Percentiles rank a stretch among this genome's conserved stretches.
Evolutionary conservation across 2,113 vertebrate species (phyloP).

Genomic region (Emberiza fucata): DNA sequence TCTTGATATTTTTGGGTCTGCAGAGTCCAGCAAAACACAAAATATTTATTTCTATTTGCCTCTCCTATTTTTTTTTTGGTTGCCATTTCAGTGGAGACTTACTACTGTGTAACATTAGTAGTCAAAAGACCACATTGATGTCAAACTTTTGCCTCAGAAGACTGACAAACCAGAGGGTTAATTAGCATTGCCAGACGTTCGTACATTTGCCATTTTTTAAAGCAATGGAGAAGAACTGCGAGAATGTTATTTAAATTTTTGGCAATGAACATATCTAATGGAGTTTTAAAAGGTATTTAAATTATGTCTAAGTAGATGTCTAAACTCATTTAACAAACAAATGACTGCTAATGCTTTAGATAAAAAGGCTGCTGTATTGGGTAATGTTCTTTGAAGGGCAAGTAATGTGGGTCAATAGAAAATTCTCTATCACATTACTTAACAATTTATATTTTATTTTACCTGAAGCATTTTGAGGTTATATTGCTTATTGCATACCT

Average conservation of each 20-base stretch:
- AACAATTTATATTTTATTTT: conserved; percentile 64
- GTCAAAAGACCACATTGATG: neutral
- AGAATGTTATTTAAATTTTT: conserved; percentile 41
- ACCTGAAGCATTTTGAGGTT: neutral
- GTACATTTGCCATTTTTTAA: neutral
- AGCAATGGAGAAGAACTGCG: conserved; percentile 1
- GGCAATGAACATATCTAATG: conserved; percentile 64
- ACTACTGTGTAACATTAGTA: neutral
- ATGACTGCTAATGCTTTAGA: conserved; percentile 59
- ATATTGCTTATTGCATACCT: neutral
- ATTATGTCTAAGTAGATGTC: conserved; percentile 63
- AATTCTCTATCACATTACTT: conserved; percentile 55
- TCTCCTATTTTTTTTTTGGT: neutral
- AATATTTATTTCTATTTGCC: neutral
- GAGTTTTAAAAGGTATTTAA: conserved; percentile 74
- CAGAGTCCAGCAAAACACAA: neutral
- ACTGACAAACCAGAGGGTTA: neutral
- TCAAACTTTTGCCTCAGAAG: neutral
- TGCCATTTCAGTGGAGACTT: neutral
- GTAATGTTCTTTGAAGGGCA: conserved; percentile 73
- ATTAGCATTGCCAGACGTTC: neutral
- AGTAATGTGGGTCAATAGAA: conserved; percentile 63
- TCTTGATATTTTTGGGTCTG: neutral
- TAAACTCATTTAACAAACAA: conserved; percentile 70
- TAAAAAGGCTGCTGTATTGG: conserved; percentile 60